A percentile compares a stretch with the other conserved stretches of the same genome.
Conservation (phyloP, 2,888 invertebrate species). For the Scrobipalpa costella region DNA sequence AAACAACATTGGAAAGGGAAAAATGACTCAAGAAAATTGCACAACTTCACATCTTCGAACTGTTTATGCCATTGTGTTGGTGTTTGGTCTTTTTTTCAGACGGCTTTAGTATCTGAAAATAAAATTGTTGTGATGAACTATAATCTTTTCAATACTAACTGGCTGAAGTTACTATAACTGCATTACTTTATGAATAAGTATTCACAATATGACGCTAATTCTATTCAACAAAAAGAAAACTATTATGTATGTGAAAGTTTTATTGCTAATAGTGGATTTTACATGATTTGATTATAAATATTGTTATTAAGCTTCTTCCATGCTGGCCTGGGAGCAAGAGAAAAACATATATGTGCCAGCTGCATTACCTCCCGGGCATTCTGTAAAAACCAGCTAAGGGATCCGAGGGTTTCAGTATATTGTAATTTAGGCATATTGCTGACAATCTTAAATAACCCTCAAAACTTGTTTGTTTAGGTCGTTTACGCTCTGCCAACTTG, state of each 20-base stretch:
- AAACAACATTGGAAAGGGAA: slow-evolving; percentile 15
- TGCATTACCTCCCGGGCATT: too few relatives aligned
- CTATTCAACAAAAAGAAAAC: background rate
- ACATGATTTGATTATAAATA: background rate
- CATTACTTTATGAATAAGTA: background rate
- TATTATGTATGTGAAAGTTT: background rate
- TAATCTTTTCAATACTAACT: slow-evolving; percentile 14
- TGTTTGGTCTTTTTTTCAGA: slow-evolving; percentile 99
- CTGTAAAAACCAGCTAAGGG: too few relatives aligned
- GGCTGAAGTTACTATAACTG: slow-evolving; percentile 1
- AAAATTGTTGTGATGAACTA: slow-evolving; percentile 10
- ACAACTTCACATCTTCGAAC: slow-evolving; percentile 65
- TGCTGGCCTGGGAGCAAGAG: too few relatives aligned
- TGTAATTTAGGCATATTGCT: too few relatives aligned
- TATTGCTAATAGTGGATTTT: background rate
- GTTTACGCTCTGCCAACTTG: too few relatives aligned
- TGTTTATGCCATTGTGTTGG: slow-evolving; percentile 95
- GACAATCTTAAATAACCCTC: too few relatives aligned
- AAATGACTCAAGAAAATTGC: slow-evolving; percentile 13
- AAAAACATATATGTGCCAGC: too few relatives aligned
- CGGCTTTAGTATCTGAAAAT: slow-evolving; percentile 35
- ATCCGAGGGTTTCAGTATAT: too few relatives aligned
- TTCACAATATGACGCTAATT: background rate
- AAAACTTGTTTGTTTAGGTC: too few relatives aligned
- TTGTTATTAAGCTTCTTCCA: too few relatives aligned